Evolutionary conservation across 2,888 invertebrate species (phyloP), one percentile per base, ranked within the genome.

Genomic region (Trichopoda pennipes): DNA sequence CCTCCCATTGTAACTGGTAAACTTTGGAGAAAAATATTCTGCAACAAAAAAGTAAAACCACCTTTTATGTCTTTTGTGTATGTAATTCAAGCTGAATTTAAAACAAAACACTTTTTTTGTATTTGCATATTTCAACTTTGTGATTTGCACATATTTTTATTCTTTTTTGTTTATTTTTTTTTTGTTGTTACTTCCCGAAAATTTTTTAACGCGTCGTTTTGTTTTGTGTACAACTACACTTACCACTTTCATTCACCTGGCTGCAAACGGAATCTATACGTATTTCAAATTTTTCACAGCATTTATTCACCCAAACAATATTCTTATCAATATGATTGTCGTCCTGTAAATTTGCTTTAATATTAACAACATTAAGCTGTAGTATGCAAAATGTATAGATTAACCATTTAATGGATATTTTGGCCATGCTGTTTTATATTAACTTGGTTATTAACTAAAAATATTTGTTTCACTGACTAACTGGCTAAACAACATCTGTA

Each of bases 221-320:
- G 14, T 23, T 72, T 44, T 38, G 12, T 38, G 38, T 12, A 38
- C 38, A 38, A 38, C 51, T 60, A n/a, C 35, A 92, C 91, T 93
- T 92, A 90, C 93, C 93, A 85, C 93, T 93, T 86, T 93, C 91
- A 87, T 93, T 92, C 56, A 94, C 92, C 87, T 93, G 91, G 87
- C 93, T 93, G 89, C 96, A 96, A 81, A 92, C 91, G 74, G 92
- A 92, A 87, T 95, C 95, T 51, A 95, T 92, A 89, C 94, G 93
- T 73, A 96, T 91, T 90, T 96, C 95, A 86, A 94, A 92, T 68
- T 92, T 91, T 88, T 94, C 94, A 90, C 96, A 96, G 88, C 96
- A 96, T 92, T 96, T 96, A 88, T 95, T 95, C 84, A 96, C 93
- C 86, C 92, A 92, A 32, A 95, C 91, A 21, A 91, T 70, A 85